These are phyloP conservation scores for Chymomyza caudatula DNA, from an alignment of 2,888 invertebrate genomes.

Conservation along the genomic window DNA sequence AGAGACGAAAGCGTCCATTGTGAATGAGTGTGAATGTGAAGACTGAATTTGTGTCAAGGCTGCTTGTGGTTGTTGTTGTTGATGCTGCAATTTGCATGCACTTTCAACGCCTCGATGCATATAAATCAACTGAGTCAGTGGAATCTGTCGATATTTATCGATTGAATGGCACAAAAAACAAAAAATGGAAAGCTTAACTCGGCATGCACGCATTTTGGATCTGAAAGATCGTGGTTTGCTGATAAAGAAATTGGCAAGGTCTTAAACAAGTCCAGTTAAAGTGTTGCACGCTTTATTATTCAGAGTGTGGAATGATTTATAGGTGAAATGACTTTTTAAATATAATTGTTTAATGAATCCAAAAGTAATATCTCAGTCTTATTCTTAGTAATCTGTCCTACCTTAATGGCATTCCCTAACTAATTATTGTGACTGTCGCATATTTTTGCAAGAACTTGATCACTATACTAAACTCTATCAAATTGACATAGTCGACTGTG, in stretches of 20 bases:
- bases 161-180: background rate
- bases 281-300: background rate
- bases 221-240: background rate
- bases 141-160: background rate
- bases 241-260: background rate
- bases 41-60: constrained; percentile 63
- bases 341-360: background rate
- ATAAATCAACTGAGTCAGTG: background rate
- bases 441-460: too few species aligned
- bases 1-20: constrained; percentile 21
- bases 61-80: constrained; percentile 25
- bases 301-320: background rate
- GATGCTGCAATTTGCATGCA: constrained; percentile 44
- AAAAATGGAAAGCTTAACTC: background rate
- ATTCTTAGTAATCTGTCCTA: too few species aligned
- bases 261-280: background rate
- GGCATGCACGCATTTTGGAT: background rate
- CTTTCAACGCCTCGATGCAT: constrained; percentile 4
- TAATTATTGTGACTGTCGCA: too few species aligned
- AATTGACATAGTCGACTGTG: too few species aligned
- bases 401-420: too few species aligned
- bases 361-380: too few species aligned
- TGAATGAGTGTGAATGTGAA: constrained; percentile 16
- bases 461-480: too few species aligned
- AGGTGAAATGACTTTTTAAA: background rate